Percentiles rank a stretch among this genome's conserved stretches.
Conservation (phyloP, 1,140 invertebrate species). For the Thalassaphorura encarpata region DNA sequence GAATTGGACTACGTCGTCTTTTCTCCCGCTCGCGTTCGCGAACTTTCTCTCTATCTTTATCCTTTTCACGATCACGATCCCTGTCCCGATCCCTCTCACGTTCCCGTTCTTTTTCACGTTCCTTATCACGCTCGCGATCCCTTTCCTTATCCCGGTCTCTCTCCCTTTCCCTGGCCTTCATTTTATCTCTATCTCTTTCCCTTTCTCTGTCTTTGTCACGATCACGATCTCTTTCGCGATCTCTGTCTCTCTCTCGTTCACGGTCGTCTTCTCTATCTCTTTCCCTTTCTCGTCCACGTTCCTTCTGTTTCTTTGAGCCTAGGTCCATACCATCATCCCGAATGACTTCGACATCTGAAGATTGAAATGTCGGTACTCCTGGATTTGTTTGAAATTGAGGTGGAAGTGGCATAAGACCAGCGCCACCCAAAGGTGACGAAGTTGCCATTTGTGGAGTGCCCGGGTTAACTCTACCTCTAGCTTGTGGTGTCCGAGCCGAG, state of each 20-base stretch:
- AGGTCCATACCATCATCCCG: slow-evolving; percentile 18
- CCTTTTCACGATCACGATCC: slow-evolving; percentile 34
- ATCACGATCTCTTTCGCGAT: slow-evolving; percentile 38
- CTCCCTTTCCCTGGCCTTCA: too few species aligned
- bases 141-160: slow-evolving; percentile 35
- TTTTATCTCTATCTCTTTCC: slow-evolving; percentile 25
- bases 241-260: slow-evolving; percentile 38
- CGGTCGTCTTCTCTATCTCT: slow-evolving; percentile 35
- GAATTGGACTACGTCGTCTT: too few species aligned
- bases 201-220: slow-evolving; percentile 16
- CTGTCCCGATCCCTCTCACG: slow-evolving; percentile 39
- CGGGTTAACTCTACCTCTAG: too few species aligned
- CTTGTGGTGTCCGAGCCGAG: too few species aligned
- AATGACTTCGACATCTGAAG: too few species aligned
- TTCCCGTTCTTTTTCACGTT: slow-evolving; percentile 36
- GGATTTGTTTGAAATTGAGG: too few species aligned
- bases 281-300: too few species aligned
- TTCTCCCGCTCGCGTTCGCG: slow-evolving; percentile 40
- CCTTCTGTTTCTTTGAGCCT: slow-evolving; percentile 36
- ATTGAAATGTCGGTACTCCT: too few species aligned
- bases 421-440: too few species aligned
- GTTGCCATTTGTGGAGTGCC: too few species aligned
- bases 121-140: slow-evolving; percentile 37
- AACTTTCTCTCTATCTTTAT: slow-evolving; percentile 24
- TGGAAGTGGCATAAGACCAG: too few species aligned